Evolutionary conservation across 1,140 invertebrate genomes (phyloP).

Genomic region (Philotrypesis tridentata): DNA sequence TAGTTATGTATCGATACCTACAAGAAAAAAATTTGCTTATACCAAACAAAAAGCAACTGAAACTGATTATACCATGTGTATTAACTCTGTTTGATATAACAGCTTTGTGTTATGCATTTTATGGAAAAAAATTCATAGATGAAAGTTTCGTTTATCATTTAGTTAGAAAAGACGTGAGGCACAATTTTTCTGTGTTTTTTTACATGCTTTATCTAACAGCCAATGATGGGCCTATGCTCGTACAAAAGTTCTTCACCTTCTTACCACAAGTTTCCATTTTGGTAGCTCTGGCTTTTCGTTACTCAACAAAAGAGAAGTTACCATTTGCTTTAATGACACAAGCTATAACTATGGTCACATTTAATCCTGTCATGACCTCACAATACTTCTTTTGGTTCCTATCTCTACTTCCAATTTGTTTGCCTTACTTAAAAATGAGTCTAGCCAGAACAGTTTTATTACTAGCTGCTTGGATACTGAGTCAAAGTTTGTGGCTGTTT

Average conservation of each 20-base stretch:
- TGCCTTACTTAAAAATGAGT: constrained; percentile 79
- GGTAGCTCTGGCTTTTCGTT: constrained; percentile 82
- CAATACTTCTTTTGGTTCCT: constrained; percentile 99
- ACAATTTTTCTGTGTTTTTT: constrained; percentile 98
- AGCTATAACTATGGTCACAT: constrained; percentile 92
- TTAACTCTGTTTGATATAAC: constrained; percentile 80
- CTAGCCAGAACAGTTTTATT: constrained; percentile 71
- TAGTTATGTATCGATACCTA: constrained; percentile 87
- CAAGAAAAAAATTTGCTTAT: constrained; percentile 65
- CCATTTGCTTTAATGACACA: constrained; percentile 90
- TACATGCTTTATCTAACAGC: constrained; percentile 92
- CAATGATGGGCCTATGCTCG: constrained; percentile 69
- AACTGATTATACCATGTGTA: constrained; percentile 79
- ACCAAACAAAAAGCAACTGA: constrained; percentile 81
- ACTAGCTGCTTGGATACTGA: constrained; percentile 81
- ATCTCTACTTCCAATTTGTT: constrained; percentile 86
- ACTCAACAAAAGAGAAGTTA: constrained; percentile 80
- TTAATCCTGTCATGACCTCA: constrained; percentile 97
- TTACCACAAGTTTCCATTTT: constrained; percentile 85
- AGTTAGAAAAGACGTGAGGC: constrained; percentile 89
- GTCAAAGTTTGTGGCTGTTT: constrained; percentile 91
- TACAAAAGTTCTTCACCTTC: constrained; percentile 81
- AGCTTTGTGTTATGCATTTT: constrained; percentile 81
- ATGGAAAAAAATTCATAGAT: constrained; percentile 91
- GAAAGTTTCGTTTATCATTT: constrained; percentile 97